These are phyloP conservation scores for Myzus persicae DNA, from an alignment of 1,140 invertebrate genomes.

Conservation along the genomic window DNA sequence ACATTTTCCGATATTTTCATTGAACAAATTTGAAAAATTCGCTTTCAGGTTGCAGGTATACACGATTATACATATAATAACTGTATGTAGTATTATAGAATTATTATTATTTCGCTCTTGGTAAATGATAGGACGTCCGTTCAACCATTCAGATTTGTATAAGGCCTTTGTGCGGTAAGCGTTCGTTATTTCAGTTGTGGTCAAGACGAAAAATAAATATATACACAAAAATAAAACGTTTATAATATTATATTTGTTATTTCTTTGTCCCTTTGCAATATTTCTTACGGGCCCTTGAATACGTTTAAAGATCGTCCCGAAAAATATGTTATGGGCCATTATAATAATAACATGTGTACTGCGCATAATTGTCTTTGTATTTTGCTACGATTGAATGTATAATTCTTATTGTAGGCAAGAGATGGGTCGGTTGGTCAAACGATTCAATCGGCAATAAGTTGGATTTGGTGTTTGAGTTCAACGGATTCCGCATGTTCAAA, in stretches of 20 bases:
- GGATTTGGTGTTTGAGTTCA: conserved; percentile 83
- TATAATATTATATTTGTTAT: neutral
- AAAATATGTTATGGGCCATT: neutral
- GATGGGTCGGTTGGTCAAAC: conserved; percentile 89
- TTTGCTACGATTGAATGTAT: neutral
- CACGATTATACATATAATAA: neutral
- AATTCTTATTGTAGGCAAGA: conserved; percentile 70
- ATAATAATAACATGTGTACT: neutral
- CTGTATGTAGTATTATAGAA: neutral
- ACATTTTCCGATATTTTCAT: neutral
- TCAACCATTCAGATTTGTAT: neutral
- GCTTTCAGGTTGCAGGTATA: neutral
- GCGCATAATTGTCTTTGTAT: neutral
- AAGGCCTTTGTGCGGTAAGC: neutral
- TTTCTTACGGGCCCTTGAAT: neutral
- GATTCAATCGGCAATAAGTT: conserved; percentile 66
- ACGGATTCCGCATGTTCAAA: conserved; percentile 76
- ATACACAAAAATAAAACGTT: neutral
- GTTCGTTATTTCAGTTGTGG: neutral
- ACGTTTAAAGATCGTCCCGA: neutral
- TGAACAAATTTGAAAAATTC: neutral
- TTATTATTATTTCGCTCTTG: neutral
- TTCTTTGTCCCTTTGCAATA: neutral
- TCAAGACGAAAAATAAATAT: neutral
- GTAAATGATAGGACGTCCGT: neutral